These are phyloP conservation scores for Manduca sexta DNA, from an alignment of 1,140 invertebrate genomes.

Conservation along the genomic window DNA sequence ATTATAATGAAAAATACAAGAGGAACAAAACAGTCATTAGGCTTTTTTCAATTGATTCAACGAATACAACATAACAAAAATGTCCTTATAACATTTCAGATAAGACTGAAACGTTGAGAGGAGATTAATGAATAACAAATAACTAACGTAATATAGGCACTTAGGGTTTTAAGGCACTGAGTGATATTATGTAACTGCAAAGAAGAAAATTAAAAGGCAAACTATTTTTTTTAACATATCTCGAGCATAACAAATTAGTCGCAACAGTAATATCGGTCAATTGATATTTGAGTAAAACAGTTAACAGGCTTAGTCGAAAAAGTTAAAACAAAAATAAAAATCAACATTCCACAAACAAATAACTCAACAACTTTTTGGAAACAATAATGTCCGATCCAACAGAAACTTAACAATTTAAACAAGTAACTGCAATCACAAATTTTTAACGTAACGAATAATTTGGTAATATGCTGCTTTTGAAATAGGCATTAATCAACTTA, in stretches of 20 bases:
- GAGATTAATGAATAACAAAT: slow-evolving; percentile 15
- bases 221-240: too few species aligned
- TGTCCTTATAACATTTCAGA: slow-evolving; percentile 32
- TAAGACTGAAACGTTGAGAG: slow-evolving; percentile 30
- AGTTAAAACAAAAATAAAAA: slow-evolving; percentile 27
- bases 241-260: too few species aligned
- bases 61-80: slow-evolving; percentile 7
- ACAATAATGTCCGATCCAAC: slow-evolving; percentile 5
- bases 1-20: neutral
- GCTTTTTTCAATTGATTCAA: neutral
- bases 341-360: slow-evolving; percentile 20
- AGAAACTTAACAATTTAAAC: slow-evolving; percentile 11
- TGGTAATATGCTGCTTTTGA: too few species aligned
- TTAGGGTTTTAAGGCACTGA: slow-evolving; percentile 52
- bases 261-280: too few species aligned
- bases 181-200: too few species aligned
- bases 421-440: slow-evolving; percentile 8
- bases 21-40: slow-evolving; percentile 44
- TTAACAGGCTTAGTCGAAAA: neutral
- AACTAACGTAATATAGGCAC: slow-evolving; percentile 31
- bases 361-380: slow-evolving; percentile 15
- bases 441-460: too few species aligned
- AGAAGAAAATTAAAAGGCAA: too few species aligned
- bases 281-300: too few species aligned
- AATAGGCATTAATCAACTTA: too few species aligned